Evolutionary conservation across 2,888 invertebrate species (phyloP), one percentile per base, ranked within the genome.

Genomic region (Trichacis sp.): DNA sequence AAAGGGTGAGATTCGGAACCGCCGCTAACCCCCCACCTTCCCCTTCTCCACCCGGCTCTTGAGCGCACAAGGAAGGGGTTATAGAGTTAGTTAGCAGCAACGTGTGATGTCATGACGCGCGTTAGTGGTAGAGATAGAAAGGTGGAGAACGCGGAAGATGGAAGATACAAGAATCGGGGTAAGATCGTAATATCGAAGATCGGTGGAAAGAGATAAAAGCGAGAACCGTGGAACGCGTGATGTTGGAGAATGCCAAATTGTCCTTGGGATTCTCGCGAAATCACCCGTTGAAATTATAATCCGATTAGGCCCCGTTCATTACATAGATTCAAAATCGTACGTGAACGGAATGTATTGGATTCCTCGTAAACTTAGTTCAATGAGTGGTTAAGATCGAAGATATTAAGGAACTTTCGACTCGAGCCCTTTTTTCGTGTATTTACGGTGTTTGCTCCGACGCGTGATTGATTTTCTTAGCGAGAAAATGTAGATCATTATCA

Each of bases 231-330:
- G 45, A 48, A 36, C 54, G 46, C 49, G 57, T 47, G 43, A 55
- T 55, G 64, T 58, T 68, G 73, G 71, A 14, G 72, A 76, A 77
- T 76, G 73, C 67, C 70, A 77, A 77, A 76, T 74, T 72, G 72
- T 73, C 65, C 69, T 72, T 60, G 62, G 71, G 64, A 66, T 70
- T 70, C 71, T 71, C 74, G 65, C 69, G 63, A 71, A 74, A 74
- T 75, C 74, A 75, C 71, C 71, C 72, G 53, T 68, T 64, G 68
- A 74, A 77, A 77, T 77, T 75, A 75, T 75, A 72, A 77, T 75
- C 71, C 73, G 72, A 77, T 77, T 75, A 77, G 69, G 70, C 64
- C 63, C 56, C 69, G 69, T 71, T 71, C 67, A 67, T 75, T 73
- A 72, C 69, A 49, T 68, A 70, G 72, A 77, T 77, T 73, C 72